Evolutionary conservation across 2,888 invertebrate species (phyloP).

Genomic region (Rugalucina vietnamica): DNA sequence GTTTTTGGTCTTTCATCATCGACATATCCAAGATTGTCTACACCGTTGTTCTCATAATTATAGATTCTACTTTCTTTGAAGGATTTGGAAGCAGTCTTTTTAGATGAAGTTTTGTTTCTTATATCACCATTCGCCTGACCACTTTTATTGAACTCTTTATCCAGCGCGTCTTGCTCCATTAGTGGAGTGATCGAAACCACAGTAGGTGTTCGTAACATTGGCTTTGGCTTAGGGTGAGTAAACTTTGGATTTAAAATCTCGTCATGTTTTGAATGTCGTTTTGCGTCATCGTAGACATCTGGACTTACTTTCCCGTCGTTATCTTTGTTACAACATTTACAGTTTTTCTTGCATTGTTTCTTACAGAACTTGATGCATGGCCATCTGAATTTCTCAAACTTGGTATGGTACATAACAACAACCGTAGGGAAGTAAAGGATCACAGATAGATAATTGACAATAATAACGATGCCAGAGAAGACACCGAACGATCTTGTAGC

Average conservation of each 20-base stretch:
- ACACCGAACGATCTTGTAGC: constrained; percentile 76
- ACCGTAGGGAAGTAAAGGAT: constrained; percentile 72
- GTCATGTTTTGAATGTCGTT: background rate
- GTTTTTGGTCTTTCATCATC: background rate
- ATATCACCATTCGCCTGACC: background rate
- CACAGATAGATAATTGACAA: constrained; percentile 73
- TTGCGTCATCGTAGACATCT: background rate
- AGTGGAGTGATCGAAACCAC: background rate
- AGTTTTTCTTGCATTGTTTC: constrained; percentile 15
- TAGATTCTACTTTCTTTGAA: background rate
- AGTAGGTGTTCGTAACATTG: background rate
- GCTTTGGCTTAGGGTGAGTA: background rate
- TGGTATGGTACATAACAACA: constrained; percentile 68
- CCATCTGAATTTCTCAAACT: constrained; percentile 65
- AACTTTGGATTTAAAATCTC: constrained; percentile 15
- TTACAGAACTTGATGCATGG: constrained; percentile 50
- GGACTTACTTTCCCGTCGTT: background rate
- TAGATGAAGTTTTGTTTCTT: background rate
- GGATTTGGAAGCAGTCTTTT: background rate
- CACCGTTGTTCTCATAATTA: background rate
- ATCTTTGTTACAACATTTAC: constrained; percentile 28
- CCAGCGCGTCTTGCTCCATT: background rate
- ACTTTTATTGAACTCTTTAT: background rate
- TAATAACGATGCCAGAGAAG: constrained; percentile 74
- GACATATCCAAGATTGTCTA: constrained; percentile 6